These are phyloP conservation scores for Bombus fervidus DNA, from an alignment of 1,140 invertebrate genomes.

Conservation along the genomic window DNA sequence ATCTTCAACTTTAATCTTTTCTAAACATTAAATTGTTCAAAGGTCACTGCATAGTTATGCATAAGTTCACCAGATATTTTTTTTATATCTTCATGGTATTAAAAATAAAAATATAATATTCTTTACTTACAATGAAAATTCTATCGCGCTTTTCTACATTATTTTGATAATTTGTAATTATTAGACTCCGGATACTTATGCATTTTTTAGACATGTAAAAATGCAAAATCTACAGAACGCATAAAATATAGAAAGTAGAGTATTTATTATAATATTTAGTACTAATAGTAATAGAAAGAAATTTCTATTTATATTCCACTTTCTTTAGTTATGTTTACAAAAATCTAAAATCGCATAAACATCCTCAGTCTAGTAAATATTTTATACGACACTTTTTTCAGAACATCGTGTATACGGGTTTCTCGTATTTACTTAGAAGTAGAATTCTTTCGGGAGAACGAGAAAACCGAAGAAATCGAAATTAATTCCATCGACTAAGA, in stretches of 20 bases:
- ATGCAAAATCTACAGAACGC: no score
- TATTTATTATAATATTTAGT: no score
- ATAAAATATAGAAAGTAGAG: no score
- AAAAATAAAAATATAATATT: background rate
- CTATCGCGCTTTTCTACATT: background rate
- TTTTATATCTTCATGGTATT: background rate
- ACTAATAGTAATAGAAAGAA: no score
- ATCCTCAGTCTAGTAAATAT: background rate
- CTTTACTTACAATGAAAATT: background rate
- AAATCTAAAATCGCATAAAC: no score
- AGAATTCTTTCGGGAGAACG: background rate
- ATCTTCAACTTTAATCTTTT: background rate
- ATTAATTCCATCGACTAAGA: background rate
- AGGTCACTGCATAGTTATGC: background rate
- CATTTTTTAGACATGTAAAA: no score
- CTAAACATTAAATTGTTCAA: background rate
- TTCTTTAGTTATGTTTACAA: no score
- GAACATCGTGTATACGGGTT: background rate
- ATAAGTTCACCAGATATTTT: background rate
- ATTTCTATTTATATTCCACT: no score
- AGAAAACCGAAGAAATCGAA: background rate
- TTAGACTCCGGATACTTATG: no score
- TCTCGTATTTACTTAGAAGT: background rate
- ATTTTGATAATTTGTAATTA: background rate
- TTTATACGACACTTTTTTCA: background rate